phyloP scores from a whole-genome alignment of 2,113 vertebrate genomes.

The Rhinoptilus africanus region DNA sequence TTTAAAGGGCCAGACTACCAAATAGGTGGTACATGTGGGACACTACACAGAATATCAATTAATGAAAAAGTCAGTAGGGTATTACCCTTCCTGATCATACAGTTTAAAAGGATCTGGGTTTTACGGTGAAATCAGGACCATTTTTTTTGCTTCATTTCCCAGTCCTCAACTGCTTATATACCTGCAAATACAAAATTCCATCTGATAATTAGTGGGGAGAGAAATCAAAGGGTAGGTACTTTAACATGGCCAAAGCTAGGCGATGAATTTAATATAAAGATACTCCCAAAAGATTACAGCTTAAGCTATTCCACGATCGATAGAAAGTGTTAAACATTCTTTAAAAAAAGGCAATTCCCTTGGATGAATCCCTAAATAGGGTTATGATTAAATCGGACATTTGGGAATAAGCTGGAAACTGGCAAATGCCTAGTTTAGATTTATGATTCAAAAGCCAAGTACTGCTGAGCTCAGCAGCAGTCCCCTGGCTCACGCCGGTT shows the following conservation, averaged over 20 bases:
- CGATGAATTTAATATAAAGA: background rate
- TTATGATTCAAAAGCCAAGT: slow-evolving; percentile 13
- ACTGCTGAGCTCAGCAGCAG: slow-evolving; percentile 50
- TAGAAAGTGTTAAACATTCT: slow-evolving; percentile 6
- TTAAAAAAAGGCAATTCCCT: background rate
- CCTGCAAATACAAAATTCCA: background rate
- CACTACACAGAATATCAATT: background rate
- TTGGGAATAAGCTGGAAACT: slow-evolving; percentile 42
- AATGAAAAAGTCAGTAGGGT: slow-evolving; percentile 16
- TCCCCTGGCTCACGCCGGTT: background rate
- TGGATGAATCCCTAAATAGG: slow-evolving; percentile 21
- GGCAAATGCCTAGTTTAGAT: background rate
- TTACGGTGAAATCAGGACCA: background rate
- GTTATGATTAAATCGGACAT: slow-evolving; percentile 46
- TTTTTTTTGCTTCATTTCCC: background rate
- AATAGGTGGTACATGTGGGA: background rate
- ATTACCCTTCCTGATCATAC: background rate
- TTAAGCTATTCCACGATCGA: background rate
- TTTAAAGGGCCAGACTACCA: background rate
- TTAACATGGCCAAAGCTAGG: background rate
- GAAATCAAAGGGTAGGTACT: background rate
- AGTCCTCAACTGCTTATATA: background rate
- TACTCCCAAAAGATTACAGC: background rate
- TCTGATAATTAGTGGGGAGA: background rate
- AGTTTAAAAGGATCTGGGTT: slow-evolving; percentile 2